Evolutionary conservation across 35 echinoderm and acorn worm species (phyloP).

Genomic region (Strongylocentrotus purpuratus): DNA sequence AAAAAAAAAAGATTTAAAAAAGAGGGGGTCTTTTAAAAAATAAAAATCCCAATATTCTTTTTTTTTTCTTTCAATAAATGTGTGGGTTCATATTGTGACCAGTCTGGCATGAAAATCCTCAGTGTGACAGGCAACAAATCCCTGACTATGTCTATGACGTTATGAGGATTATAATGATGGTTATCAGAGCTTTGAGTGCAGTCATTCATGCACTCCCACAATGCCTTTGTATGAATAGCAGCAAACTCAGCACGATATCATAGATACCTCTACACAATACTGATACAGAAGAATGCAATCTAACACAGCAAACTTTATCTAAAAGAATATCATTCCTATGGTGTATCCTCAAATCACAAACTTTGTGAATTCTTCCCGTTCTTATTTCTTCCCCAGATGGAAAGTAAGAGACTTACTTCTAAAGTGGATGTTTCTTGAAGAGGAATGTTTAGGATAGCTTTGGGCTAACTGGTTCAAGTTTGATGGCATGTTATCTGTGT

Average conservation of each 20-base stretch:
- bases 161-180: not conserved
- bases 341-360: not conserved
- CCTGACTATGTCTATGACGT: not conserved
- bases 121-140: not conserved
- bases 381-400: not conserved
- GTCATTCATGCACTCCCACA: not conserved
- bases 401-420: not conserved
- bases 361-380: not conserved
- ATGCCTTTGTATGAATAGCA: not conserved
- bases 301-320: not conserved
- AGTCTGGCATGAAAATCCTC: not conserved
- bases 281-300: constrained; percentile 4
- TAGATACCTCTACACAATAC: not conserved
- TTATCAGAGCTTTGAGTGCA: not conserved
- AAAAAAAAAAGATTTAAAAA: not conserved
- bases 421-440: not conserved
- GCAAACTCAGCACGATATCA: not conserved
- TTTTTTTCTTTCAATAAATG: not conserved
- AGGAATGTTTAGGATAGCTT: not conserved
- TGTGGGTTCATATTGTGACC: not conserved
- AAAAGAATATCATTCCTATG: not conserved
- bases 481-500: not conserved
- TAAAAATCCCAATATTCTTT: not conserved
- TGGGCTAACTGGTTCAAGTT: not conserved
- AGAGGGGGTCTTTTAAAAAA: not conserved